Percentiles rank a stretch among this genome's conserved stretches.
These are phyloP conservation scores for Aptenodytes patagonicus DNA, from an alignment of 2,113 vertebrate genomes.

Conservation along the genomic window DNA sequence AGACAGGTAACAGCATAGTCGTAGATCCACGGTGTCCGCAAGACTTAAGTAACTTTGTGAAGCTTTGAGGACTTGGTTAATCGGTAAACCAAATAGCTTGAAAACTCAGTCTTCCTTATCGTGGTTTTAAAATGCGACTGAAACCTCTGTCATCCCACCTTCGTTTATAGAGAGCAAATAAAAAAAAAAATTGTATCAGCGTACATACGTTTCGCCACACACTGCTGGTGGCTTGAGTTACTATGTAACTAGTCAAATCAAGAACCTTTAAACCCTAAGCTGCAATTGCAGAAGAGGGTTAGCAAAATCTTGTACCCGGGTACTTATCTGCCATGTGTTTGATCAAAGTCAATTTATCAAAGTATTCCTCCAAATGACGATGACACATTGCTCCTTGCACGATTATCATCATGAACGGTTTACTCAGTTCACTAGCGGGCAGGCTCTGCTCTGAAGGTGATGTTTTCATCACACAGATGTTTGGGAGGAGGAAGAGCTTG, in stretches of 20 bases:
- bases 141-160: background rate
- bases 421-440: background rate
- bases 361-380: background rate
- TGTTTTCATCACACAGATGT: background rate
- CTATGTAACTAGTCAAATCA: slow-evolving; percentile 10
- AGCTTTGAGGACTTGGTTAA: slow-evolving; percentile 32
- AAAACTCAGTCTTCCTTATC: background rate
- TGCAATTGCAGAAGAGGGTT: background rate
- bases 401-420: background rate
- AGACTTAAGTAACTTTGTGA: background rate
- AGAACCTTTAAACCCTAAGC: slow-evolving; percentile 59
- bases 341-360: slow-evolving; percentile 7
- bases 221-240: background rate
- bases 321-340: background rate
- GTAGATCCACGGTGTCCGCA: background rate
- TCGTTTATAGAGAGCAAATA: slow-evolving; percentile 22
- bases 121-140: background rate
- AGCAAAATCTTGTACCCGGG: background rate
- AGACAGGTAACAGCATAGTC: background rate
- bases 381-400: background rate
- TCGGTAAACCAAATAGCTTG: background rate
- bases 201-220: background rate
- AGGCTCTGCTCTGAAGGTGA: background rate
- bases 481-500: background rate
- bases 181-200: background rate